phyloP scores from a whole-genome alignment of 2,113 vertebrate genomes.

The Amia ocellicauda region DNA sequence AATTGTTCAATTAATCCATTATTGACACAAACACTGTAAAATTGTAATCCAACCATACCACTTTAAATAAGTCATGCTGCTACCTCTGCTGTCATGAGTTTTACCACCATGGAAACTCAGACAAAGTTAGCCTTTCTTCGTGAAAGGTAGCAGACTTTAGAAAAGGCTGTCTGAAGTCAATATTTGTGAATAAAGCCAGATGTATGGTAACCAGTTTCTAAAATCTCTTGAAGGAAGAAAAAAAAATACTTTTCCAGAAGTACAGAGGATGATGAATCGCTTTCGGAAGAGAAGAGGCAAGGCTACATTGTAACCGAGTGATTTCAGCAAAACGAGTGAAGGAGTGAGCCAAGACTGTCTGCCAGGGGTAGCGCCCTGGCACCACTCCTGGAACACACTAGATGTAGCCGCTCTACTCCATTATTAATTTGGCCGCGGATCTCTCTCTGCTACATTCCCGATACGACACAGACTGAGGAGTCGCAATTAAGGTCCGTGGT shows the following conservation, averaged over 20 bases:
- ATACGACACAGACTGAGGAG: not conserved
- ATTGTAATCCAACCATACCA: no score
- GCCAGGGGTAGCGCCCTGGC: slow-evolving; percentile 21
- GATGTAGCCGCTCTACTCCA: not conserved
- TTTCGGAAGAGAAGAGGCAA: slow-evolving; percentile 21
- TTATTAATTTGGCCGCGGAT: not conserved
- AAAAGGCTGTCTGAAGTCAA: no score
- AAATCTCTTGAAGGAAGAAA: slow-evolving; percentile 24
- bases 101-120: no score
- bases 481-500: not conserved
- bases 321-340: not conserved
- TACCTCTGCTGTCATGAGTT: no score
- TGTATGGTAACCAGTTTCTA: not conserved
- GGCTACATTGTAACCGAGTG: slow-evolving; percentile 19
- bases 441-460: not conserved
- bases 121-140: no score
- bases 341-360: slow-evolving; percentile 8
- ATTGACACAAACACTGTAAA: no score
- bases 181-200: no score
- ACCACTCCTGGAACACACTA: slow-evolving; percentile 12
- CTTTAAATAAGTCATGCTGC: no score
- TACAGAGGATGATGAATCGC: slow-evolving; percentile 18
- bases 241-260: slow-evolving; percentile 1
- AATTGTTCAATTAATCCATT: no score
- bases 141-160: no score